Base-by-base conservation (phyloP, 2,797 vertebrate species). In the Danionella dracula region DNA sequence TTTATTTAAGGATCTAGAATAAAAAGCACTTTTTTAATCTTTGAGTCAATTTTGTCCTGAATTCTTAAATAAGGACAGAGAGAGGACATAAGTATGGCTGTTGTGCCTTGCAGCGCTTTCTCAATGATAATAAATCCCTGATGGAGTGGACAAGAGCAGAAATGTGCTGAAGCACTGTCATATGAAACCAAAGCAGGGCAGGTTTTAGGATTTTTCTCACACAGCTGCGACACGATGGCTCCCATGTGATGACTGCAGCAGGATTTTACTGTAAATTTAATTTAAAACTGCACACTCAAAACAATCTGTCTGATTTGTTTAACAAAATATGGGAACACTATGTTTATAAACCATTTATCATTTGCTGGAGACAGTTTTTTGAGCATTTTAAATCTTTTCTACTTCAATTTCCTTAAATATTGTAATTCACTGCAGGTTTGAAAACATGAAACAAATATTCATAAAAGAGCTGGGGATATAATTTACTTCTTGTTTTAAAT, bases 121-220 rank as follows among this genome's bases (percentile, higher is more conserved):
- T 48, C 58, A 48, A 27, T 55, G 5, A 21, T 46, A 41, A 54
- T 44, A 48, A 56, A 42, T 44, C 66, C 54, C 42, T 44, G n/a
- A 59, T 60, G 54, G 41, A 41, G 53, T 2, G 21, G 32, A 21
- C 31, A 57, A 41, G 67, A 40, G 31, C 19, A 10, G 20, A 49
- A 37, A 55, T 45, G 7, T 56, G 16, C 27, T 16, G 49, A 67
- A 29, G 0, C 10, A 16, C 8, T 38, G 34, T 48, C 50, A 41
- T 17, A 5, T 23, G 58, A 60, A 51, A 59, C 41, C 42, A 57
- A 49, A 38, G 34, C 16, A 61, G 45, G 21, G 40, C 34, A 62
- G 1, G 19, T 29, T 50, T 62, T 2, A 1, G 35, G 7, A 40
- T 38, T 3, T 31, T 3, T 31, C 35, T 50, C 29, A 45, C 35